Evolutionary conservation across 1,140 invertebrate genomes (phyloP).

Genomic region (Trichogramma pretiosum): DNA sequence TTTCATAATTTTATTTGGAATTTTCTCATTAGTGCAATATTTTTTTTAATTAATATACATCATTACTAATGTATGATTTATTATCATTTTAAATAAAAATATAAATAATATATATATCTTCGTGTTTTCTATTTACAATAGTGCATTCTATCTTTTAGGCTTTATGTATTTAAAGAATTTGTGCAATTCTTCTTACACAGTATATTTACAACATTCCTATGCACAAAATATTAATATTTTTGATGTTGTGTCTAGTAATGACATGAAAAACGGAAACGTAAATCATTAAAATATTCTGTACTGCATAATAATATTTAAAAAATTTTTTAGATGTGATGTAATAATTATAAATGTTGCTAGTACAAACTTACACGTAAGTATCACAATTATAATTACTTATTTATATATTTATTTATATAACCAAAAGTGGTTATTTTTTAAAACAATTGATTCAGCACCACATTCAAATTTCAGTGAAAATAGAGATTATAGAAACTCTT

Average conservation of each 20-base stretch:
- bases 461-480: too few species aligned
- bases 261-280: conserved; percentile 5
- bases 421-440: too few species aligned
- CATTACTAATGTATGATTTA: background rate
- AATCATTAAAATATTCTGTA: conserved; percentile 2
- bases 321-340: conserved; percentile 9
- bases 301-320: background rate
- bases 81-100: conserved; percentile 13
- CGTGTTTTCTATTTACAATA: conserved; percentile 8
- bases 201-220: too few species aligned
- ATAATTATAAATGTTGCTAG: conserved; percentile 3
- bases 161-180: too few species aligned
- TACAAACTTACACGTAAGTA: conserved; percentile 17
- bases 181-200: too few species aligned
- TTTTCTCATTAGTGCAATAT: conserved; percentile 2
- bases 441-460: too few species aligned
- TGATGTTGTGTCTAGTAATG: too few species aligned
- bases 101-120: conserved; percentile 8
- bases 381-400: conserved; percentile 21
- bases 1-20: conserved; percentile 4
- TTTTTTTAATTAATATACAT: conserved; percentile 1
- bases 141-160: conserved; percentile 7
- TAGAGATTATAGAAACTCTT: too few species aligned
- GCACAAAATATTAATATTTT: too few species aligned
- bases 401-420: too few species aligned